Evolutionary conservation across 1,140 invertebrate species (phyloP), one percentile per base, ranked within the genome.

Genomic region (Mesaphorura yosii): DNA sequence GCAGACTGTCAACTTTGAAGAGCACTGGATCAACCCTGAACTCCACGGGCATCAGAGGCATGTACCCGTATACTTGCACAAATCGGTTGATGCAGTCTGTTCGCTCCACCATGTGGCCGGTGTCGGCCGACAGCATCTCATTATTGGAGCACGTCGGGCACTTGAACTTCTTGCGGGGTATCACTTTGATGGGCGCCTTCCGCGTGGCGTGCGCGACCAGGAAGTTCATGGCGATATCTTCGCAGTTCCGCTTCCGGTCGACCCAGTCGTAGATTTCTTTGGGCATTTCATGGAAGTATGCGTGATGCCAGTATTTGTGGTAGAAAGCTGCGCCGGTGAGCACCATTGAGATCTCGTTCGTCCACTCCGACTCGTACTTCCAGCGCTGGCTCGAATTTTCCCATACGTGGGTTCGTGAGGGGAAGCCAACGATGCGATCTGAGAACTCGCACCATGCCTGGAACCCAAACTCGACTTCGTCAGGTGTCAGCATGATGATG

Each of bases 141-240:
- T 82, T 90, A 66, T 91, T 92, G 1, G 79, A 83, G 71, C 91
- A 96, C 68, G 94, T 86, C 0, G 90, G 90, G 69, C 92, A 96
- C 70, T 93, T 92, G 72, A 97, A 97, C 67, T 97, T 97, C 66
- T 96, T 96, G n/a, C 91, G 77, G 0, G 91, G 90, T 1, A 89
- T 84, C n/a, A 95, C 87, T 75, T 96, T 95, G 41, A 96, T 90
- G 1, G 91, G 90, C 19, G 89, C 81, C 74, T 94, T 93, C 55
- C 84, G 82, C 1, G 88, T 92, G n/a, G 84, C 70, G 67, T 92
- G 90, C 1, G 88, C 81, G 12, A 93, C 82, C 1, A 93, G 73
- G 71, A 93, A 93, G 69, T 93, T 93, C 86, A 93, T 92, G 0
- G 88, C 88, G 61, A 93, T 91, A 64, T 93, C 89, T 71, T 93